phyloP scores from a whole-genome alignment of 1,140 invertebrate genomes.

The Leptopilina clavipes region DNA sequence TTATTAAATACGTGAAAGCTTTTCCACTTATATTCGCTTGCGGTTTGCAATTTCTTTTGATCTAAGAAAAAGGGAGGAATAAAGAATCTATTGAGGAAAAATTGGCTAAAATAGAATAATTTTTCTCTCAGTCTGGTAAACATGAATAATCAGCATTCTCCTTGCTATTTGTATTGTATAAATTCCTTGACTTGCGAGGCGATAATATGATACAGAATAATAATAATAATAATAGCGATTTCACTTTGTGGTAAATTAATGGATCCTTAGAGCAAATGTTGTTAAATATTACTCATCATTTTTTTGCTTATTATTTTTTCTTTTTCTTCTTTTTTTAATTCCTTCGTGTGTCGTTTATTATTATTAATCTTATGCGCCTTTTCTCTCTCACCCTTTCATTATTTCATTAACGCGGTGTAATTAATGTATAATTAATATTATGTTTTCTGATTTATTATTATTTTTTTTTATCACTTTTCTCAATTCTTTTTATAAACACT shows the following conservation, averaged over 20 bases:
- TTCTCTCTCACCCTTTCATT: not conserved
- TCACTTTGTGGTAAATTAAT: not conserved
- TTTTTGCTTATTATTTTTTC: not conserved
- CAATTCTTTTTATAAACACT: not conserved
- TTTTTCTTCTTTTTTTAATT: not conserved
- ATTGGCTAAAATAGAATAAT: not conserved
- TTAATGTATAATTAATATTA: slow-evolving; percentile 27
- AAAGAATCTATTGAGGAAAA: not conserved
- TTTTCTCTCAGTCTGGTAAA: slow-evolving; percentile 9
- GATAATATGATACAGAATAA: not conserved
- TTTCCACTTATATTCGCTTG: not conserved
- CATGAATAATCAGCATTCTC: not conserved
- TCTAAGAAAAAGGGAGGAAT: not conserved
- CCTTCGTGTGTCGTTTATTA: not conserved
- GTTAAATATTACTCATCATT: slow-evolving; percentile 1
- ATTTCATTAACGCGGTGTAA: slow-evolving; percentile 10
- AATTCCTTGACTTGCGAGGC: not conserved
- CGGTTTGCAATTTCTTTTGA: not conserved
- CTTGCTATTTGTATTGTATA: not conserved
- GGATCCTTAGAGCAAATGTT: not conserved
- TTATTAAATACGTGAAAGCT: not conserved
- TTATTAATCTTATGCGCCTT: not conserved
- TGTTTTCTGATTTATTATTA: no score
- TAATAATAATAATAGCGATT: not conserved
- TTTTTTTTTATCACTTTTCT: slow-evolving; percentile 19